Conservation (phyloP, 2,113 vertebrate species). For the Oryzias celebensis region DNA sequence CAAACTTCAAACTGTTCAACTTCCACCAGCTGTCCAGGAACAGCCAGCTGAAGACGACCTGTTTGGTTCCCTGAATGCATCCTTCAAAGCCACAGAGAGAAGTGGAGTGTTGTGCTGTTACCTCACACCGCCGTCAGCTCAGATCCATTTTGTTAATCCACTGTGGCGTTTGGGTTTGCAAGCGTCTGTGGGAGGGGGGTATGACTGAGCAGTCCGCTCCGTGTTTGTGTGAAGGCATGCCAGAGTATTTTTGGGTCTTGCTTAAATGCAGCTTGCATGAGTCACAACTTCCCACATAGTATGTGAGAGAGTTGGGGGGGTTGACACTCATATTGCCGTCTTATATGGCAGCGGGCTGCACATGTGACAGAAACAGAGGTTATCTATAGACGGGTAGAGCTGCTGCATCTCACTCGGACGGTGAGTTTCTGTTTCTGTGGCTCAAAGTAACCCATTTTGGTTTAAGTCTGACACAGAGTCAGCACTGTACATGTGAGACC, state of each 20-base stretch:
- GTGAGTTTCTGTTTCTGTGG: conserved; percentile 4
- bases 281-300: conserved; percentile 84
- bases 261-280: conserved; percentile 80
- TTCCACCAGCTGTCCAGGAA: too few relatives aligned
- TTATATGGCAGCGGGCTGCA: conserved; percentile 78
- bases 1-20: too few relatives aligned
- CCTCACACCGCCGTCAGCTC: conserved; percentile 62
- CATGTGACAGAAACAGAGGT: conserved; percentile 71
- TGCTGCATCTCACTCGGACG: conserved; percentile 12
- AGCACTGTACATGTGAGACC: not conserved
- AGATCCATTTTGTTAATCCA: conserved; percentile 59
- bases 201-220: conserved; percentile 60
- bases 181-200: conserved; percentile 61
- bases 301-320: conserved; percentile 71
- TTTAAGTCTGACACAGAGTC: conserved; percentile 15
- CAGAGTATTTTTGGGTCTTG: conserved; percentile 72
- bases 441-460: conserved; percentile 8
- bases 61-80: too few relatives aligned
- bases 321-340: conserved; percentile 68
- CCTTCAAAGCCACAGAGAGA: not conserved
- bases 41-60: too few relatives aligned
- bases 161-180: conserved; percentile 52
- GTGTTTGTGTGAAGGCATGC: conserved; percentile 65
- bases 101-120: conserved; percentile 52
- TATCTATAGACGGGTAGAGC: conserved; percentile 68